phyloP scores from a whole-genome alignment of 2,888 invertebrate genomes.

The Azorinus chamasolen region DNA sequence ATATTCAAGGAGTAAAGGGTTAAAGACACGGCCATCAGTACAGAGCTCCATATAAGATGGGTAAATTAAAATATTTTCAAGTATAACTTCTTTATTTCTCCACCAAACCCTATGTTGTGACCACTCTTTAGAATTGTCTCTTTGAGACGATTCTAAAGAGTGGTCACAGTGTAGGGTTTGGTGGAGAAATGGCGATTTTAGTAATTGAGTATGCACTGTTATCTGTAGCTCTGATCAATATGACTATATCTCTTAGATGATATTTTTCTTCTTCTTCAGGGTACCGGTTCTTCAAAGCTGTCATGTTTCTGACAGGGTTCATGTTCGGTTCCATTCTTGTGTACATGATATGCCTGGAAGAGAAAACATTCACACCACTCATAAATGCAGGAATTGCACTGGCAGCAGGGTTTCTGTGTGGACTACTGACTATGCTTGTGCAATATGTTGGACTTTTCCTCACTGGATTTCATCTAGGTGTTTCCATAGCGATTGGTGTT shows the following conservation, averaged over 20 bases:
- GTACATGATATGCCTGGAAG: conserved; percentile 93
- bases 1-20: too few relatives aligned
- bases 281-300: conserved; percentile 95
- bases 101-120: too few relatives aligned
- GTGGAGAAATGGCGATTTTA: too few relatives aligned
- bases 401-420: conserved; percentile 92
- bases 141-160: not conserved
- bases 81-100: too few relatives aligned
- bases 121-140: not conserved
- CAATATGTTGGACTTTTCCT: conserved; percentile 94
- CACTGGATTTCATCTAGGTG: conserved; percentile 92
- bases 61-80: too few relatives aligned
- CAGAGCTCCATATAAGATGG: too few relatives aligned
- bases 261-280: conserved; percentile 88
- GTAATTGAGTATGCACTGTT: too few relatives aligned
- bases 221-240: too few relatives aligned
- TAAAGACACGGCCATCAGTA: too few relatives aligned
- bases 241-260: not conserved
- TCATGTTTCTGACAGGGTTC: conserved; percentile 95
- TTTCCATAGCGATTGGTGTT: conserved; percentile 86
- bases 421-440: conserved; percentile 93
- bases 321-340: conserved; percentile 94
- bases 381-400: conserved; percentile 92
- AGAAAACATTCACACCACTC: conserved; percentile 90
- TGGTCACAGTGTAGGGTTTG: not conserved